Evolutionary conservation across 2,888 invertebrate genomes (phyloP).

Genomic region (Prenolepis imparis): DNA sequence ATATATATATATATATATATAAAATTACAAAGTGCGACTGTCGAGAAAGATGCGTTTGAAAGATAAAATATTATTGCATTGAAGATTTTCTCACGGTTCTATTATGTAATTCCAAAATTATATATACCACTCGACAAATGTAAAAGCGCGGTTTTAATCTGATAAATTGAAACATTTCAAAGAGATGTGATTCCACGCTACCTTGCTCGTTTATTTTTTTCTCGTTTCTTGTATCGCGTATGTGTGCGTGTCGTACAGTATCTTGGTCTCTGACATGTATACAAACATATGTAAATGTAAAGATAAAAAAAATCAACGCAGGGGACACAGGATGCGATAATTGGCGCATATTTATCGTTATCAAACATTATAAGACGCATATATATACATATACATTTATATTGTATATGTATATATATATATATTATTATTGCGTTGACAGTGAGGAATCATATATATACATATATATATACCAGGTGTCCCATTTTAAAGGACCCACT

Average conservation of each 20-base stretch:
- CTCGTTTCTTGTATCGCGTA: neutral
- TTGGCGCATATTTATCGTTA: slow-evolving; percentile 67
- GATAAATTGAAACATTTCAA: neutral
- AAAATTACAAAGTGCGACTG: neutral
- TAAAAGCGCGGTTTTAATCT: neutral
- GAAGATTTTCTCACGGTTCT: neutral
- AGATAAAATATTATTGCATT: neutral
- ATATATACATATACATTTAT: too few species aligned
- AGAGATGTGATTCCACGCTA: neutral
- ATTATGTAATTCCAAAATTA: neutral
- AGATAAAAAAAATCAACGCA: slow-evolving; percentile 70
- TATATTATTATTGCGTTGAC: too few species aligned
- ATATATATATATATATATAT: too few species aligned
- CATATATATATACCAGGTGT: slow-evolving; percentile 19
- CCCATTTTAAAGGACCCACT: too few species aligned
- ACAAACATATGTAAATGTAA: slow-evolving; percentile 62
- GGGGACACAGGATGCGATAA: slow-evolving; percentile 62
- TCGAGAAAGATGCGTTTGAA: neutral
- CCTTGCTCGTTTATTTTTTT: neutral
- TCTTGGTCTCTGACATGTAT: slow-evolving; percentile 32
- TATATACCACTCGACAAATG: neutral
- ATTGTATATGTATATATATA: too few species aligned
- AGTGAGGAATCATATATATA: neutral
- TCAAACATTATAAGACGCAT: slow-evolving; percentile 62
- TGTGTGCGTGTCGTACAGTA: slow-evolving; percentile 4